These are phyloP conservation scores for Hemithea aestivaria DNA, from an alignment of 2,888 invertebrate genomes.

Conservation along the genomic window DNA sequence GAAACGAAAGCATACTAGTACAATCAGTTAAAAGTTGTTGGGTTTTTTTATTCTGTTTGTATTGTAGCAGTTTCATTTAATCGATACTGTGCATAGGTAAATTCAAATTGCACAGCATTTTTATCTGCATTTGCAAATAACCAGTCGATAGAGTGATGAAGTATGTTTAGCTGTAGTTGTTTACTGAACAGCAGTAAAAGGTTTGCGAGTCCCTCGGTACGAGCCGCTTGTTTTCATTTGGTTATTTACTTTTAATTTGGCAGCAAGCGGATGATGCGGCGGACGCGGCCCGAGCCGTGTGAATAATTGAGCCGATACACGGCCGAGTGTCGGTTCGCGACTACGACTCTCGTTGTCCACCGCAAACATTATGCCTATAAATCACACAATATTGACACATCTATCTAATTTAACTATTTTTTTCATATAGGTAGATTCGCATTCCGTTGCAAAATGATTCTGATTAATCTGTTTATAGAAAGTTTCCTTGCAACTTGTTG, in stretches of 20 bases:
- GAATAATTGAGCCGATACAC: constrained; percentile 71
- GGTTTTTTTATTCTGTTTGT: constrained; percentile 29
- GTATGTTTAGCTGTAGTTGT: constrained; percentile 74
- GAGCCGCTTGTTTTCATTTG: constrained; percentile 75
- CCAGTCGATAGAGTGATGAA: constrained; percentile 72
- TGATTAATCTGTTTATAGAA: neutral
- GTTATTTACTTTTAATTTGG: constrained; percentile 80
- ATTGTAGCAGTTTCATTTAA: constrained; percentile 20
- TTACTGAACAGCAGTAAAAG: constrained; percentile 75
- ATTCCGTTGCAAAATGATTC: no score
- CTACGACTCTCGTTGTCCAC: constrained; percentile 32
- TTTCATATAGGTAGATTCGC: no score
- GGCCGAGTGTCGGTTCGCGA: constrained; percentile 43
- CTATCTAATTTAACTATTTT: no score
- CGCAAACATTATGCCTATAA: neutral
- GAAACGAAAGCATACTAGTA: constrained; percentile 13
- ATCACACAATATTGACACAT: no score
- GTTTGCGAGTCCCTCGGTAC: constrained; percentile 74
- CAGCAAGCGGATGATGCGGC: constrained; percentile 75
- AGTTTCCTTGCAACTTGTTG: constrained; percentile 10
- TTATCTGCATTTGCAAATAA: constrained; percentile 66
- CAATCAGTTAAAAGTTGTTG: constrained; percentile 25
- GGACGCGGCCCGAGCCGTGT: constrained; percentile 62
- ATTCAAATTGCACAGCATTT: constrained; percentile 56
- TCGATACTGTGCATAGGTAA: constrained; percentile 39